Conservation (phyloP, 1,140 invertebrate genomes). For the Sinonovacula constricta region DNA sequence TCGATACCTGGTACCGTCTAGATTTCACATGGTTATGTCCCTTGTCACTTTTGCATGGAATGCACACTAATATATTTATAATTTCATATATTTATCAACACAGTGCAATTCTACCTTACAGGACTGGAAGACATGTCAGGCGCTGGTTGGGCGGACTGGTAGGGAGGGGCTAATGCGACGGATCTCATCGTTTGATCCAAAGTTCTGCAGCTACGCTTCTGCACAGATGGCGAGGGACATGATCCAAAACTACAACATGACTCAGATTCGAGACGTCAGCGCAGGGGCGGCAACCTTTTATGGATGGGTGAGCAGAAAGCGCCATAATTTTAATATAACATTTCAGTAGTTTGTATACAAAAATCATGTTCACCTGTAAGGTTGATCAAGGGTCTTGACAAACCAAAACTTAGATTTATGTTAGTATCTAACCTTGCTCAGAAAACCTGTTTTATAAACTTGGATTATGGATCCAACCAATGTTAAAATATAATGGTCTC, state of each 20-base stretch:
- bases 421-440: too few relatives aligned
- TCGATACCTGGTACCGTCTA: too few relatives aligned
- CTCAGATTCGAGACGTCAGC: slow-evolving; percentile 70
- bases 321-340: not conserved
- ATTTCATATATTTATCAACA: too few relatives aligned
- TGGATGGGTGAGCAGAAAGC: slow-evolving; percentile 71
- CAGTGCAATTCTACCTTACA: too few relatives aligned
- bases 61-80: too few relatives aligned
- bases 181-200: slow-evolving; percentile 70
- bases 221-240: slow-evolving; percentile 63
- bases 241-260: slow-evolving; percentile 61
- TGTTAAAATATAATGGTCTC: too few relatives aligned
- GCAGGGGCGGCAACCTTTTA: slow-evolving; percentile 75
- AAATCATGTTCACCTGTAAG: not conserved
- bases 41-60: too few relatives aligned
- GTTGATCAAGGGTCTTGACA: too few relatives aligned
- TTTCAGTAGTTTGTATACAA: not conserved
- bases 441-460: too few relatives aligned
- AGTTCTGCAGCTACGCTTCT: slow-evolving; percentile 59
- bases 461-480: too few relatives aligned
- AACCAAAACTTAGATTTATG: too few relatives aligned
- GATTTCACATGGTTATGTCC: too few relatives aligned
- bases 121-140: slow-evolving; percentile 69
- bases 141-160: slow-evolving; percentile 71
- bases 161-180: slow-evolving; percentile 71